Conservation (phyloP, 2,888 invertebrate species). For the Melieria crassipennis region DNA sequence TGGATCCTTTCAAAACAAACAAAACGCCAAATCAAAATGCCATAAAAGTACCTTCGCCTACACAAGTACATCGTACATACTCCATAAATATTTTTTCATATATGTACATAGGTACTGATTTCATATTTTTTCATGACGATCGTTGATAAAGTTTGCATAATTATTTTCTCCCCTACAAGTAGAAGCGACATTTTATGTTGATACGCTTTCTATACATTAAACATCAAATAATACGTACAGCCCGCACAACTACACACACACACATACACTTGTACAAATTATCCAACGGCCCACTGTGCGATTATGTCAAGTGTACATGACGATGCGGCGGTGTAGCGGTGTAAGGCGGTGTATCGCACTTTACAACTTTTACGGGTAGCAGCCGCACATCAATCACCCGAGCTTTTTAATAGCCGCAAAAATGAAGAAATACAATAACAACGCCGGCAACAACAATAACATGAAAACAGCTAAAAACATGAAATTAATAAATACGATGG, state of each 20-base stretch:
- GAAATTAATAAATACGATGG: conserved; percentile 27
- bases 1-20: too few relatives aligned
- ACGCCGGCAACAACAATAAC: background rate
- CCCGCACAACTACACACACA: background rate
- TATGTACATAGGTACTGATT: too few relatives aligned
- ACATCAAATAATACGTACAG: too few relatives aligned
- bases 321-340: background rate
- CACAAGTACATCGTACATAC: too few relatives aligned
- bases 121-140: too few relatives aligned
- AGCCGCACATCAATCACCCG: conserved; percentile 39
- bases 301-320: conserved; percentile 33
- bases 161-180: too few relatives aligned
- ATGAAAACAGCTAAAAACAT: conserved; percentile 28
- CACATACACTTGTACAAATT: conserved; percentile 1
- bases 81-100: too few relatives aligned
- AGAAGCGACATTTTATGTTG: too few relatives aligned
- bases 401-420: background rate
- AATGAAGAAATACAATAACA: background rate
- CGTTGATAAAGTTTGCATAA: too few relatives aligned
- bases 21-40: too few relatives aligned
- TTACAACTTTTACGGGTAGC: conserved; percentile 27
- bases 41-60: too few relatives aligned
- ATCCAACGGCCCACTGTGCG: conserved; percentile 28
- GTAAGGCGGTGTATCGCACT: conserved; percentile 10
- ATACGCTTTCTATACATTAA: too few relatives aligned